Base-by-base conservation (phyloP, 2,888 invertebrate genomes). In the Netelia inedita region DNA sequence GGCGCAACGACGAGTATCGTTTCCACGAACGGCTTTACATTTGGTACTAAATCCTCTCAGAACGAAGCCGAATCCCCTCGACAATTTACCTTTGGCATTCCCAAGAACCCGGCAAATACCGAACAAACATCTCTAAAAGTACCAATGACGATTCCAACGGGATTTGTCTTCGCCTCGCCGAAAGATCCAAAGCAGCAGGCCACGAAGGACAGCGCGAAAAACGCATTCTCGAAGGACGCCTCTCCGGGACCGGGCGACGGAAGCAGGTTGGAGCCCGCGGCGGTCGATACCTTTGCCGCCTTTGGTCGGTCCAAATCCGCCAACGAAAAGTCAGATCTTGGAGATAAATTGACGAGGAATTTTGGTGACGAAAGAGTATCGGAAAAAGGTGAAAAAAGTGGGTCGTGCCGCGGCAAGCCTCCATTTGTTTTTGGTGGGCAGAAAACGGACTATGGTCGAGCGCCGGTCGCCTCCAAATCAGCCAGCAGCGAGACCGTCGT, bases 1-100 rank as follows among this genome's bases (percentile, higher is more conserved):
- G 83, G 82, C 16, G 35, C 35, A 35, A 35, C 35, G 35, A 80
- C 83, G 19, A 78, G 85, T 28, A 80, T 85, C 9, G 59, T 88
- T 35, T 84, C 90, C 9, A 86, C 90, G 3, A 88, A 90, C 46
- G 91, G 91, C 43, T 94, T 94, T 65, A 92, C 89, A n/a, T 94
- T 94, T 85, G 94, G 94, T 1, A 90, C 50, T 89, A 92, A 41
- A 28, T 83, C n/a, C 11, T 9, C 46, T 6, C 85, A 72, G 8
- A 53, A 1, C 16, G 53, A 35, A n/a, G 59, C 55, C 5, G 57
- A 68, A 11, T 14, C 23, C 23, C 80, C 14, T 35, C 35, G 76
- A 21, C 41, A 88, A 50, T 92, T 93, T 63, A 90, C 88, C 9
- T 93, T 93, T 78, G 93, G 92, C 0, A 79, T 90, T 0, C 89